These are phyloP conservation scores for Sarcophaga peregrina DNA, from an alignment of 1,140 invertebrate species.

Conservation along the genomic window DNA sequence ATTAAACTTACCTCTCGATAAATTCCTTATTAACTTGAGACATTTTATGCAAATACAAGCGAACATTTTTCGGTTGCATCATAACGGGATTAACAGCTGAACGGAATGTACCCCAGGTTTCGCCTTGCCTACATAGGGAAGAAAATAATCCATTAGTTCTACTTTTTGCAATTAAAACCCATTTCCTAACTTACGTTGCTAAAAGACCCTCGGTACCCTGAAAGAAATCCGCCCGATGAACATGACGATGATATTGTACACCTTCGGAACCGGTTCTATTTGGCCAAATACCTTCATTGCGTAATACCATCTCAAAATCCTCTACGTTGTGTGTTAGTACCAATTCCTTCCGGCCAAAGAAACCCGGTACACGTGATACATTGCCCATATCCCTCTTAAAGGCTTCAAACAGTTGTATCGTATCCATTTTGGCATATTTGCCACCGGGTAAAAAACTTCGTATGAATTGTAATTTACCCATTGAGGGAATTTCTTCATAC, in stretches of 20 bases:
- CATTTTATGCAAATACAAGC: slow-evolving; percentile 56
- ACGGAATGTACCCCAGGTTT: slow-evolving; percentile 56
- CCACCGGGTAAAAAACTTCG: slow-evolving; percentile 42
- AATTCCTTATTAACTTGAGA: slow-evolving; percentile 59
- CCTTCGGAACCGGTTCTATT: slow-evolving; percentile 47
- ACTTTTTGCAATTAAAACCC: background rate
- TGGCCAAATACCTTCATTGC: slow-evolving; percentile 44
- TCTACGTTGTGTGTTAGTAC: slow-evolving; percentile 43
- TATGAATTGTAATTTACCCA: slow-evolving; percentile 1
- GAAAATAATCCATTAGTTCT: background rate
- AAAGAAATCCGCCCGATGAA: slow-evolving; percentile 46
- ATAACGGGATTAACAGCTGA: slow-evolving; percentile 57
- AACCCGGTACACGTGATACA: slow-evolving; percentile 49
- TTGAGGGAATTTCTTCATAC: slow-evolving; percentile 43
- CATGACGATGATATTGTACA: slow-evolving; percentile 45
- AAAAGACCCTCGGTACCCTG: slow-evolving; percentile 40
- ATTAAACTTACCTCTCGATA: slow-evolving; percentile 51
- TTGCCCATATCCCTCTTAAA: slow-evolving; percentile 52
- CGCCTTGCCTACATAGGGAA: slow-evolving; percentile 43
- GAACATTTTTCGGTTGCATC: slow-evolving; percentile 59
- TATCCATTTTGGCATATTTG: slow-evolving; percentile 35
- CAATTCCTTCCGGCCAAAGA: slow-evolving; percentile 38
- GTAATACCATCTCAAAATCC: slow-evolving; percentile 47
- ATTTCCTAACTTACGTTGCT: slow-evolving; percentile 36
- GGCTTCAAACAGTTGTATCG: slow-evolving; percentile 31